phyloP scores from a whole-genome alignment of 2,797 vertebrate species.

The Podargus strigoides region DNA sequence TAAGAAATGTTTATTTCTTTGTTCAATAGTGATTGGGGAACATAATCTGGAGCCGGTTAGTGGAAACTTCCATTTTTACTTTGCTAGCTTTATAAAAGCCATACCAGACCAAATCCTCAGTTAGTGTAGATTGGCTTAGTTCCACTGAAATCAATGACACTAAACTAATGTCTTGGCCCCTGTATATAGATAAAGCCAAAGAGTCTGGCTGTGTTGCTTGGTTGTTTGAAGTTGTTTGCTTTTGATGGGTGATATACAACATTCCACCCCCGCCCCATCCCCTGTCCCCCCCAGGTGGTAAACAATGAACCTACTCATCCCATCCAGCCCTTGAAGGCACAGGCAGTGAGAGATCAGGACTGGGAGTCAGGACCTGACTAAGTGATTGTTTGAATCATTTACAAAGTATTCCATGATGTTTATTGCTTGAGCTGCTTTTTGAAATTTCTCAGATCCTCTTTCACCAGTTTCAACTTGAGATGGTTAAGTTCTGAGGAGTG shows the following conservation, averaged over 20 bases:
- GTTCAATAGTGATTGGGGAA: neutral
- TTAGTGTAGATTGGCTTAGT: neutral
- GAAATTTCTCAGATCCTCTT: neutral
- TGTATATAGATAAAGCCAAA: neutral
- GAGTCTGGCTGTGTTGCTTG: neutral
- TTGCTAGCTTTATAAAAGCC: neutral
- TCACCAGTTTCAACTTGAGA: neutral
- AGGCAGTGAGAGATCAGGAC: neutral
- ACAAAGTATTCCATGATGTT: neutral
- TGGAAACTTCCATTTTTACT: neutral
- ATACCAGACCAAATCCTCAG: neutral
- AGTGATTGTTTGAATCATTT: neutral
- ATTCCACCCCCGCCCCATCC: neutral
- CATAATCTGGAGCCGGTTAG: neutral
- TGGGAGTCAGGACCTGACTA: neutral
- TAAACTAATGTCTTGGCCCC: neutral
- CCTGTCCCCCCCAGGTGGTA: neutral
- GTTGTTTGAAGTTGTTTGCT: neutral
- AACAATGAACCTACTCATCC: neutral
- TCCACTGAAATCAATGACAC: neutral
- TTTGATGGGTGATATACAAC: neutral
- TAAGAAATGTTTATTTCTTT: neutral
- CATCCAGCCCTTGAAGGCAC: neutral
- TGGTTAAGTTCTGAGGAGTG: neutral
- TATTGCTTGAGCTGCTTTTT: neutral